These are phyloP conservation scores for Falco naumanni DNA, from an alignment of 2,797 vertebrate genomes.

Conservation along the genomic window DNA sequence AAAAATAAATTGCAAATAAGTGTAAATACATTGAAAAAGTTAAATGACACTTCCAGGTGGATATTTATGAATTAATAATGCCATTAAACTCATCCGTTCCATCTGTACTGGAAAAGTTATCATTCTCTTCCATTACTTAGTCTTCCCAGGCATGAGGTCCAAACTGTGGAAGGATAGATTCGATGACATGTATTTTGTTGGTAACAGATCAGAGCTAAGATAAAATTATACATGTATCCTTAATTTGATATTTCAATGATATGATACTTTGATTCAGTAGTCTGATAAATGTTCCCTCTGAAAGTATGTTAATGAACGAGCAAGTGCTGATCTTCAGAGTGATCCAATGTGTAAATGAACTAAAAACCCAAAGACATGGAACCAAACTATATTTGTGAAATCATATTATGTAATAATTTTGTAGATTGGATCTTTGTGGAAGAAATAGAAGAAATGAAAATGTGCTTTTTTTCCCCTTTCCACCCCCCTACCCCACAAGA, in stretches of 20 bases:
- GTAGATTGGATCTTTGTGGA: neutral
- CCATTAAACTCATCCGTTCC: neutral
- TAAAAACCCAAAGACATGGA: neutral
- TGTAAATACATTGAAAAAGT: neutral
- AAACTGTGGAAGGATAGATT: neutral
- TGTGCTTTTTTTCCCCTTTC: neutral
- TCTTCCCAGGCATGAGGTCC: neutral
- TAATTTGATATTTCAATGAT: neutral
- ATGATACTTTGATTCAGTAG: neutral
- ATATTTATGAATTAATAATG: neutral
- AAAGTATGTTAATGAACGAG: neutral
- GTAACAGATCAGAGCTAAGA: neutral
- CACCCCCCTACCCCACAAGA: neutral
- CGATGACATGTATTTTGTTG: neutral
- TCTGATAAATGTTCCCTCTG: neutral
- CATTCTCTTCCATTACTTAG: neutral
- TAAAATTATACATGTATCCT: neutral
- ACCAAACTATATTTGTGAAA: neutral
- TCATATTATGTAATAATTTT: neutral
- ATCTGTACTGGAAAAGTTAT: neutral
- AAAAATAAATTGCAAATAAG: neutral
- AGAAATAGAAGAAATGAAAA: neutral
- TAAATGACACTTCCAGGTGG: neutral
- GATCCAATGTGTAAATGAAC: neutral
- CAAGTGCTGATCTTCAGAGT: neutral